These are phyloP conservation scores for Cataglyphis livida DNA, from an alignment of 2,888 invertebrate species.

Conservation along the genomic window DNA sequence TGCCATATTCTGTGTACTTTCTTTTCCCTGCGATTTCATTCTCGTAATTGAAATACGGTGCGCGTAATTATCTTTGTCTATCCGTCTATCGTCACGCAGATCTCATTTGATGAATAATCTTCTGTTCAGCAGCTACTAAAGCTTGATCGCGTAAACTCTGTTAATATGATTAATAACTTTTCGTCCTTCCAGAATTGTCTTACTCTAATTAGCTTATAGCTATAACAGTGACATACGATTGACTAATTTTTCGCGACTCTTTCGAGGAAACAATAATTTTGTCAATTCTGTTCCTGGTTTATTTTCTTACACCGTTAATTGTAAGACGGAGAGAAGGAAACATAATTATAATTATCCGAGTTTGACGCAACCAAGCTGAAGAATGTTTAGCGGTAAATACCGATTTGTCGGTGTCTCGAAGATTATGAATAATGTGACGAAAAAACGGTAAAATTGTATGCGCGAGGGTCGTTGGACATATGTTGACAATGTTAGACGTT, in stretches of 20 bases:
- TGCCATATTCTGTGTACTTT: conserved; percentile 23
- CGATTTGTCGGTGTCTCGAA: conserved; percentile 17
- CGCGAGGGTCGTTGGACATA: conserved; percentile 61
- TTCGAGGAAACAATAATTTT: neutral
- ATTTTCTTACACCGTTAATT: neutral
- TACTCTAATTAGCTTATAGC: no score
- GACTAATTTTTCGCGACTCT: neutral
- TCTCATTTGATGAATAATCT: neutral
- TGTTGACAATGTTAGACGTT: conserved; percentile 65
- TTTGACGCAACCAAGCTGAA: conserved; percentile 13
- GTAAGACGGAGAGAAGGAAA: neutral
- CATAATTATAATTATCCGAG: neutral
- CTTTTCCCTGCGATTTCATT: conserved; percentile 27
- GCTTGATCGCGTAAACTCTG: neutral
- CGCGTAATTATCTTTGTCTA: neutral
- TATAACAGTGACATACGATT: neutral
- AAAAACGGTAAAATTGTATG: conserved; percentile 57
- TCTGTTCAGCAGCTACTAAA: neutral
- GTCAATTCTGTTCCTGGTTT: neutral
- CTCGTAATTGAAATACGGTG: conserved; percentile 7
- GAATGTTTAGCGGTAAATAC: conserved; percentile 10
- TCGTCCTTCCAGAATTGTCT: no score
- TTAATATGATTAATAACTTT: neutral
- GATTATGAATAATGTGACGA: conserved; percentile 61
- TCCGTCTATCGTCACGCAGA: conserved; percentile 15